Conservation (phyloP, 1,140 invertebrate genomes). For the Sweltsa coloradensis region DNA sequence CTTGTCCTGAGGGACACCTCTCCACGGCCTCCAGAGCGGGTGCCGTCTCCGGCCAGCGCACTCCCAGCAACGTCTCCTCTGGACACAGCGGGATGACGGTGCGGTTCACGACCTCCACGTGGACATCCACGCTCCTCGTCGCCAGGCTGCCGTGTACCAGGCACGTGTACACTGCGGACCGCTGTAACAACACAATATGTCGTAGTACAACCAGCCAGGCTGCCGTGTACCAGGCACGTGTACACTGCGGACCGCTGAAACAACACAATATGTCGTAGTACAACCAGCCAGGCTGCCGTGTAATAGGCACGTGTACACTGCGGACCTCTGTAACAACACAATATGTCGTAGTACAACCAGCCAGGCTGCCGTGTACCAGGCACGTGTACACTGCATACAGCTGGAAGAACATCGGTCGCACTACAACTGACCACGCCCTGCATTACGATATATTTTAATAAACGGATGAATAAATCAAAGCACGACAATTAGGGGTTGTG, state of each 20-base stretch:
- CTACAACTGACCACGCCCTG: too few species aligned
- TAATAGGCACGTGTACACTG: constrained; percentile 44
- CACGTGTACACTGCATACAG: constrained; percentile 50
- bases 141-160: constrained; percentile 39
- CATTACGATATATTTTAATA: too few species aligned
- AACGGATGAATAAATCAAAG: too few species aligned
- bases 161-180: constrained; percentile 48
- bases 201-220: constrained; percentile 38
- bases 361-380: constrained; percentile 37
- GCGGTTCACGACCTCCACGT: constrained; percentile 45
- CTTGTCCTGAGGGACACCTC: constrained; percentile 41
- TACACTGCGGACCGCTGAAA: constrained; percentile 47
- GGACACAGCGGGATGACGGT: constrained; percentile 40
- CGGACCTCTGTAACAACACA: constrained; percentile 38
- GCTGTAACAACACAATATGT: constrained; percentile 32
- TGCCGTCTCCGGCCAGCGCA: constrained; percentile 46
- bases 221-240: constrained; percentile 41
- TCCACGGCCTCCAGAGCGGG: constrained; percentile 43
- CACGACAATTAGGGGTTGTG: too few species aligned
- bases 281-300: constrained; percentile 40
- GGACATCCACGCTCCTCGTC: constrained; percentile 40
- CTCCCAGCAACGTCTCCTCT: constrained; percentile 26
- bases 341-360: constrained; percentile 39
- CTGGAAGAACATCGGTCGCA: constrained; percentile 31
- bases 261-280: constrained; percentile 31